Evolutionary conservation across 1,140 invertebrate species (phyloP).

Genomic region (Lepidotrigona ventralis): DNA sequence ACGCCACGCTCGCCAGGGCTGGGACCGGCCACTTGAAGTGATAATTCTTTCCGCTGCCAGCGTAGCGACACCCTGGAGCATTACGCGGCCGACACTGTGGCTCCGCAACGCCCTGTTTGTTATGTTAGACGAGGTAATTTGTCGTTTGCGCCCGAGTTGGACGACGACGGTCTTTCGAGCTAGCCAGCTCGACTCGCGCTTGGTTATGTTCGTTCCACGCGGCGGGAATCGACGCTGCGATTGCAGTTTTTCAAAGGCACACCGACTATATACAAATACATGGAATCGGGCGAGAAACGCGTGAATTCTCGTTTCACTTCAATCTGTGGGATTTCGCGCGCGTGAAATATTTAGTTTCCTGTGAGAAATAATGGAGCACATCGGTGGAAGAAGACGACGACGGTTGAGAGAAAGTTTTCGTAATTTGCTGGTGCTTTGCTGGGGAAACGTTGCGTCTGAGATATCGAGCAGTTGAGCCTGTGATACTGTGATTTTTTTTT

Average conservation of each 20-base stretch:
- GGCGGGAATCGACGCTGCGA: slow-evolving; percentile 27
- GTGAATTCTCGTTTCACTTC: too few species aligned
- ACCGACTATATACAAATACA: neutral
- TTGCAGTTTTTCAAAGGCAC: slow-evolving; percentile 7
- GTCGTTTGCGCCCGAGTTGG: slow-evolving; percentile 46
- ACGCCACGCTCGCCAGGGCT: slow-evolving; percentile 15
- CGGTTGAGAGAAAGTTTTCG: too few species aligned
- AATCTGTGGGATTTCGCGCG: too few species aligned
- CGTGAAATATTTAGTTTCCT: too few species aligned
- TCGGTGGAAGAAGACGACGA: too few species aligned
- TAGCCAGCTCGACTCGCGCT: neutral
- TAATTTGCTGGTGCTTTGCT: too few species aligned
- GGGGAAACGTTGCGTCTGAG: too few species aligned
- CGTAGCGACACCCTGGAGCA: slow-evolving; percentile 53
- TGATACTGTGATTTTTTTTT: too few species aligned
- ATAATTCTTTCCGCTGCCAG: slow-evolving; percentile 63
- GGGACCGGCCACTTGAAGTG: slow-evolving; percentile 51
- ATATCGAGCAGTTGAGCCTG: too few species aligned
- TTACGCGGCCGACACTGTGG: slow-evolving; percentile 44
- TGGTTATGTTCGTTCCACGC: slow-evolving; percentile 2
- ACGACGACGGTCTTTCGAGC: slow-evolving; percentile 29
- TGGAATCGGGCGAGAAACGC: neutral
- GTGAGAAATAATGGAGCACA: too few species aligned
- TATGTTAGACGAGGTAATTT: slow-evolving; percentile 68
- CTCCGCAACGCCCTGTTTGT: slow-evolving; percentile 62